A percentile compares a stretch with the other conserved stretches of the same genome.
Evolutionary conservation across 2,797 vertebrate genomes (phyloP).

Genomic region (Chaetophractus vellerosus): DNA sequence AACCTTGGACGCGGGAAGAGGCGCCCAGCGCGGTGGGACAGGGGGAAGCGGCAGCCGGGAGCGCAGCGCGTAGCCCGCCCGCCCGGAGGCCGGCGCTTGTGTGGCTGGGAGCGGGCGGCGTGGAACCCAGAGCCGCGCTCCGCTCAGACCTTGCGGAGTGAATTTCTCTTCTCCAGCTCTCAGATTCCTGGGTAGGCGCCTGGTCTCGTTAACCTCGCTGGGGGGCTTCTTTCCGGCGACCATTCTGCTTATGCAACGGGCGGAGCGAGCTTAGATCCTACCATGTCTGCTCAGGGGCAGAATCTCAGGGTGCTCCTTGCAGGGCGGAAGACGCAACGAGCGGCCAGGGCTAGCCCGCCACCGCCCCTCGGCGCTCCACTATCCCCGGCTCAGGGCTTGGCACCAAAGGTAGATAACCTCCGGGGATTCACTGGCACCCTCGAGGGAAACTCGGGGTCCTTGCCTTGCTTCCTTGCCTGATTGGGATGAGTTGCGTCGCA

Average conservation of each 20-base stretch:
- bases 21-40: rapidly evolving
- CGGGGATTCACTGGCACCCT: background rate
- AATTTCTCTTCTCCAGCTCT: background rate
- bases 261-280: rapidly evolving
- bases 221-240: background rate
- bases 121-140: rapidly evolving
- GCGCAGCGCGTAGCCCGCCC: rapidly evolving
- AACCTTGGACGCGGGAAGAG: background rate
- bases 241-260: rapidly evolving
- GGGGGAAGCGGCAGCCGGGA: background rate
- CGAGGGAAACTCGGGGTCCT: rapidly evolving
- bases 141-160: rapidly evolving
- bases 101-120: rapidly evolving
- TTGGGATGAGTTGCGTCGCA: rapidly evolving
- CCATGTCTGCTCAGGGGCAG: rapidly evolving
- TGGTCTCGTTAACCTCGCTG: background rate
- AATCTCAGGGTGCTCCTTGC: background rate
- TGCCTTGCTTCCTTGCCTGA: background rate
- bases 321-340: rapidly evolving
- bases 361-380: rapidly evolving
- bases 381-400: background rate
- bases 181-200: background rate
- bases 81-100: rapidly evolving
- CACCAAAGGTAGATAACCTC: rapidly evolving
- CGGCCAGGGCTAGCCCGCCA: rapidly evolving